Evolutionary conservation across 2,888 invertebrate genomes (phyloP).

Genomic region (Scaptomyza reducta): DNA sequence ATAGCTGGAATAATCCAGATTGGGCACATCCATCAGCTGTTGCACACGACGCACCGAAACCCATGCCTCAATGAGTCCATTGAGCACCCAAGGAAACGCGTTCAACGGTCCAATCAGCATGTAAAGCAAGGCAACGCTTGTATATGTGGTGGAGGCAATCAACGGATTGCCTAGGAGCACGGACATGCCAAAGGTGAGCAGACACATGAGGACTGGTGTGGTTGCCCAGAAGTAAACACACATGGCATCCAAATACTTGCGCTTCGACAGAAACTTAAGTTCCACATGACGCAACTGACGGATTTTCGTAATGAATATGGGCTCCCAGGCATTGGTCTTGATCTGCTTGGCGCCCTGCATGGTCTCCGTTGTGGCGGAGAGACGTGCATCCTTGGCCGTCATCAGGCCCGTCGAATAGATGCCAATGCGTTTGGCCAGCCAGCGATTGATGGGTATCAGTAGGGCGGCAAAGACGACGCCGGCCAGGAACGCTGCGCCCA

Average conservation of each 20-base stretch:
- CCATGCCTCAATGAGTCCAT: conserved; percentile 97
- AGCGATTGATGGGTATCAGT: conserved; percentile 96
- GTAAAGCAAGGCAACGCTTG: conserved; percentile 96
- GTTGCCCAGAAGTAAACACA: conserved; percentile 99
- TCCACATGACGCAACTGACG: conserved; percentile 89
- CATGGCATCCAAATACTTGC: conserved; percentile 98
- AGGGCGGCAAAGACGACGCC: conserved; percentile 94
- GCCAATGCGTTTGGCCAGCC: conserved; percentile 95
- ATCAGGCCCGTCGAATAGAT: conserved; percentile 93
- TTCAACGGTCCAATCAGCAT: conserved; percentile 98
- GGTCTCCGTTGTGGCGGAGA: conserved; percentile 94
- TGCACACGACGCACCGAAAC: conserved; percentile 96
- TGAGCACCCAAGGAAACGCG: conserved; percentile 99
- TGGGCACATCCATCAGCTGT: conserved; percentile 88
- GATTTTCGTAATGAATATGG: conserved; percentile 90
- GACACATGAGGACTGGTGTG: conserved; percentile 95
- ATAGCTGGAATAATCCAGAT: conserved; percentile 82
- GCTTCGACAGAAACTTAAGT: conserved; percentile 90
- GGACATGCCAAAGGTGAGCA: conserved; percentile 92
- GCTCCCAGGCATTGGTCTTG: conserved; percentile 97
- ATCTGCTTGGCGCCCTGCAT: conserved; percentile 94
- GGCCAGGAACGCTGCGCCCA: conserved; percentile 95
- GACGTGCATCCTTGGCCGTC: conserved; percentile 94
- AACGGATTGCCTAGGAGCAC: conserved; percentile 91
- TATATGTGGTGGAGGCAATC: conserved; percentile 94